Conservation (phyloP, 64 coral and sea anemone genomes). For the Porites lutea region DNA sequence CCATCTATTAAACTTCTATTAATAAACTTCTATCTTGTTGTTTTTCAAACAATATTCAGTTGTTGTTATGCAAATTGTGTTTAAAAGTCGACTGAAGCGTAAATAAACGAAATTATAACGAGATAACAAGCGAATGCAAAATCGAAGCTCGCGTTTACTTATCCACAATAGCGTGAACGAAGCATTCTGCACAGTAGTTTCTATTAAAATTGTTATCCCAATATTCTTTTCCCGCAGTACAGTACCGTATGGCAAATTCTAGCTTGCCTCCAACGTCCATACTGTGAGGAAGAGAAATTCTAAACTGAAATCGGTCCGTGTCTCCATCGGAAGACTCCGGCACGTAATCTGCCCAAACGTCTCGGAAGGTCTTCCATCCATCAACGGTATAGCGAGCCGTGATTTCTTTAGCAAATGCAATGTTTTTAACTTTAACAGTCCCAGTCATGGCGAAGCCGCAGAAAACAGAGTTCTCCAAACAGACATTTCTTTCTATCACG, state of each 20-base stretch:
- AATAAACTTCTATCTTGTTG: too few species aligned
- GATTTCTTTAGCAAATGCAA: slow-evolving; percentile 88
- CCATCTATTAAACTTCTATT: too few species aligned
- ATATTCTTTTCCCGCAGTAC: slow-evolving; percentile 61
- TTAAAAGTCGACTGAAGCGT: too few species aligned
- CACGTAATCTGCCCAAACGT: slow-evolving; percentile 93
- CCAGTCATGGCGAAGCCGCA: slow-evolving; percentile 85
- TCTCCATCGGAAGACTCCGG: slow-evolving; percentile 75
- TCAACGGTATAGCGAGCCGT: slow-evolving; percentile 84
- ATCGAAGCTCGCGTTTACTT: neutral
- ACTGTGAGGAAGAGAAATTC: slow-evolving; percentile 78
- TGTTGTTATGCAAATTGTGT: too few species aligned
- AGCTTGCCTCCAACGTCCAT: slow-evolving; percentile 67
- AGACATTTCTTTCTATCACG: slow-evolving; percentile 74
- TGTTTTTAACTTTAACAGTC: slow-evolving; percentile 85
- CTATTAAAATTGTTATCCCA: slow-evolving; percentile 86
- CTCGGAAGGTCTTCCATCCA: slow-evolving; percentile 73
- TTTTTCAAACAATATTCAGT: too few species aligned
- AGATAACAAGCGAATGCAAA: neutral
- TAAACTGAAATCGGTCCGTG: slow-evolving; percentile 86
- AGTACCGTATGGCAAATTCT: slow-evolving; percentile 83
- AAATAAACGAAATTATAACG: too few species aligned
- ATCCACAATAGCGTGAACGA: slow-evolving; percentile 17
- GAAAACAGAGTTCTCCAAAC: slow-evolving; percentile 86
- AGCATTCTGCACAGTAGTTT: slow-evolving; percentile 82